Evolutionary conservation across 2,797 vertebrate genomes (phyloP).

Genomic region (Phalanger gymnotis): DNA sequence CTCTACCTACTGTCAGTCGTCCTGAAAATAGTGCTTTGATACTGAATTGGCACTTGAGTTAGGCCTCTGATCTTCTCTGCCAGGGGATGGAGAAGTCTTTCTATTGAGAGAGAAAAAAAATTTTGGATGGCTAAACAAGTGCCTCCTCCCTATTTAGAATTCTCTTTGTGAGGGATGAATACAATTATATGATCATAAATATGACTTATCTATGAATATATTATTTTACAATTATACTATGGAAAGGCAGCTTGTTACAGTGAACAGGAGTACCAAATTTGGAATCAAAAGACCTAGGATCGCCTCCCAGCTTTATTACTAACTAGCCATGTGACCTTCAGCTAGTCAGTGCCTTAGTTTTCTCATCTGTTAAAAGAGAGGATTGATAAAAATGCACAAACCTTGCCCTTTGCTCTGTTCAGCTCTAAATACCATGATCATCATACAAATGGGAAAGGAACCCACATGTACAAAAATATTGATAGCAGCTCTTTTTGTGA

Average conservation of each 20-base stretch:
- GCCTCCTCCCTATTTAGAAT: constrained; percentile 26
- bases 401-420: not conserved
- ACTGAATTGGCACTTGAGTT: not conserved
- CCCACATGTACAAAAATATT: too few relatives aligned
- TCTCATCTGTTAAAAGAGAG: not conserved
- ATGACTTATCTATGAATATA: not conserved
- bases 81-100: constrained; percentile 43
- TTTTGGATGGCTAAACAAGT: constrained; percentile 35
- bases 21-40: not conserved
- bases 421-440: not conserved
- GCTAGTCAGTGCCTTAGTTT: not conserved
- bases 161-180: not conserved
- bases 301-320: not conserved
- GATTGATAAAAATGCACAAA: not conserved
- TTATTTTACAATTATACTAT: not conserved
- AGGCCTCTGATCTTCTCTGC: not conserved
- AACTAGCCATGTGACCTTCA: not conserved
- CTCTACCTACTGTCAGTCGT: not conserved
- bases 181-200: not conserved
- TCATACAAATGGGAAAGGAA: too few relatives aligned
- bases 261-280: not conserved
- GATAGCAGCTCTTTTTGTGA: too few relatives aligned
- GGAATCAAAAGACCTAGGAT: not conserved
- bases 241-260: not conserved
- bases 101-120: constrained; percentile 20